These are phyloP conservation scores for Globodera rostochiensis DNA, from an alignment of 1,140 invertebrate species.

Conservation along the genomic window DNA sequence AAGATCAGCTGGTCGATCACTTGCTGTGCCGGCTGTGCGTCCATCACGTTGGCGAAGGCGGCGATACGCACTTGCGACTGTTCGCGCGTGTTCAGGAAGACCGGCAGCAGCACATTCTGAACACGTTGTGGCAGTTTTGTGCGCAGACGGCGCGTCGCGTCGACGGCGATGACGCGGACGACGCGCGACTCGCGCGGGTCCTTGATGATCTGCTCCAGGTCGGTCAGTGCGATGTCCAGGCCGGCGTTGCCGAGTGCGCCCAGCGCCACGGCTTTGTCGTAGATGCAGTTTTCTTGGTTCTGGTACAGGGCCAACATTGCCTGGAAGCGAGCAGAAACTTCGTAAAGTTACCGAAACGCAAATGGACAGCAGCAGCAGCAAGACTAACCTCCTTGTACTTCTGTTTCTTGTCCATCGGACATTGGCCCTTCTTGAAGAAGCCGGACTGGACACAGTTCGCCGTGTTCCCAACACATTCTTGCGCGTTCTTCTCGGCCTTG, in stretches of 20 bases:
- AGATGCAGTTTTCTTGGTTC: conserved; percentile 26
- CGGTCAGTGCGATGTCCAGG: conserved; percentile 47
- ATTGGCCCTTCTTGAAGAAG: conserved; percentile 36
- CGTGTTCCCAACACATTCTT: conserved; percentile 26
- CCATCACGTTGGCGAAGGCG: conserved; percentile 51
- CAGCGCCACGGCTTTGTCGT: conserved; percentile 59
- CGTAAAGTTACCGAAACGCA: conserved; percentile 1
- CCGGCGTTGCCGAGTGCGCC: conserved; percentile 58
- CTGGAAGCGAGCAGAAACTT: conserved; percentile 36
- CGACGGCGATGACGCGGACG: conserved; percentile 57
- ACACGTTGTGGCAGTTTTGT: conserved; percentile 52
- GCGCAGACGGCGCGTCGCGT: conserved; percentile 54
- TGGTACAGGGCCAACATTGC: conserved; percentile 43
- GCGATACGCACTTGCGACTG: conserved; percentile 53
- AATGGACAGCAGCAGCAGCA: no score
- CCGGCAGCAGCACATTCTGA: conserved; percentile 54
- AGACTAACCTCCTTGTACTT: conserved; percentile 40
- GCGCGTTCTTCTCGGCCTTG: conserved; percentile 27
- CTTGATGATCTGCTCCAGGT: conserved; percentile 56
- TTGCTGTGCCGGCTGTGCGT: conserved; percentile 45
- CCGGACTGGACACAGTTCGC: conserved; percentile 23
- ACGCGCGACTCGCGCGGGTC: conserved; percentile 40
- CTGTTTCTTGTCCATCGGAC: conserved; percentile 49
- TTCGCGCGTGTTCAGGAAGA: conserved; percentile 58
- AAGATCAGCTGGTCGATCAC: conserved; percentile 57